Percentiles rank a stretch among this genome's conserved stretches.
Evolutionary conservation across 2,888 invertebrate genomes (phyloP).

Genomic region (Meloe dianella): DNA sequence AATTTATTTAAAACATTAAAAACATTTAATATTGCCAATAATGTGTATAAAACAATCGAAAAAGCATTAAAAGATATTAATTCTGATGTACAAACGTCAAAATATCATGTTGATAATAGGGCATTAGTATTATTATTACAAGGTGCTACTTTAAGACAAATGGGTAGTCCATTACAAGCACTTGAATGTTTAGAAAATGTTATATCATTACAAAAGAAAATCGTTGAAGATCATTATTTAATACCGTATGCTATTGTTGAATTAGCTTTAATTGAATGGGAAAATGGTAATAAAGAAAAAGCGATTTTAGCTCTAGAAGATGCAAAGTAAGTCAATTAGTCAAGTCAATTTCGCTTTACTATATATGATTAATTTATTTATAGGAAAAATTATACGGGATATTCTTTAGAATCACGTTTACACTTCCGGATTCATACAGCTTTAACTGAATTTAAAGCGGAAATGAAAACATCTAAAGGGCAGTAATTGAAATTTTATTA

Average conservation of each 20-base stretch:
- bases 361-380: conserved; percentile 49
- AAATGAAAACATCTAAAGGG: conserved; percentile 38
- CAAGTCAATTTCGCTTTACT: conserved; percentile 10
- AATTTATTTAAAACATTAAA: conserved; percentile 86
- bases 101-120: conserved; percentile 73
- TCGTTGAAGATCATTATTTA: conserved; percentile 83
- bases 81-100: conserved; percentile 51
- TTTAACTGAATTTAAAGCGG: conserved; percentile 60
- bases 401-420: conserved; percentile 84
- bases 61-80: conserved; percentile 57
- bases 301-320: conserved; percentile 78
- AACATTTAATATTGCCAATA: conserved; percentile 68
- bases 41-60: conserved; percentile 69
- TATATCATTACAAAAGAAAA: conserved; percentile 68
- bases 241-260: conserved; percentile 88
- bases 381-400: conserved; percentile 88
- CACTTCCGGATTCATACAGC: conserved; percentile 89
- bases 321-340: conserved; percentile 72
- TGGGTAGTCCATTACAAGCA: conserved; percentile 79
- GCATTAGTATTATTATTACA: conserved; percentile 79
- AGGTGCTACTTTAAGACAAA: conserved; percentile 81
- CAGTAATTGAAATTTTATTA: conserved; percentile 11
- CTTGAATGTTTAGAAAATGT: conserved; percentile 73
- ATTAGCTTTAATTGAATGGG: conserved; percentile 78
- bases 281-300: conserved; percentile 70